Conservation (phyloP, 2,113 vertebrate species). For the Oxyruncus cristatus region DNA sequence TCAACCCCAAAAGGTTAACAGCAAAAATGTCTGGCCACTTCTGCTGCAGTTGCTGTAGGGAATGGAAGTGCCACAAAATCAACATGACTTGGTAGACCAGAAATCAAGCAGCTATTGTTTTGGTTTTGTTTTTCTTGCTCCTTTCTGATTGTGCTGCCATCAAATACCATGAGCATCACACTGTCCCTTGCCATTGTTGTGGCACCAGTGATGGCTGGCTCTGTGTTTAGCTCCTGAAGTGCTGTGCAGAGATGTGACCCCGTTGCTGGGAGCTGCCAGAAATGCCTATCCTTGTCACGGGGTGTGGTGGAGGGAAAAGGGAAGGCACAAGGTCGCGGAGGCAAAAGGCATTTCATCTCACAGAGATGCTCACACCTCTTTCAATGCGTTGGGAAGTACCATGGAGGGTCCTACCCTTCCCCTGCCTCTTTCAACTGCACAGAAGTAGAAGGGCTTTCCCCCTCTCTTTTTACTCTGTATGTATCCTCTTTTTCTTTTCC, state of each 20-base stretch:
- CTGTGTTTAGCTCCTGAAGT: rapidly evolving
- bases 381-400: not conserved
- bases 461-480: not conserved
- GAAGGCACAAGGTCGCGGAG: not conserved
- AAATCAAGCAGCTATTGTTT: not conserved
- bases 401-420: not conserved
- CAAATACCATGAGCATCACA: rapidly evolving
- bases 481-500: not conserved
- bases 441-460: not conserved
- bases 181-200: not conserved
- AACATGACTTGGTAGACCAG: not conserved
- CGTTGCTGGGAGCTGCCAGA: not conserved
- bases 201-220: not conserved
- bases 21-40: not conserved
- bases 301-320: not conserved
- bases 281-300: not conserved
- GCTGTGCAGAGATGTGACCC: not conserved
- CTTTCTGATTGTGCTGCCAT: not conserved
- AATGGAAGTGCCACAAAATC: not conserved
- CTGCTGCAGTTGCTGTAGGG: not conserved
- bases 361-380: rapidly evolving
- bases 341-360: not conserved
- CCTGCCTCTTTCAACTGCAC: not conserved
- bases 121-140: not conserved
- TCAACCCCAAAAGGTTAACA: not conserved